These are phyloP conservation scores for Platycheirus rosarum DNA, from an alignment of 2,888 invertebrate genomes.

Conservation along the genomic window DNA sequence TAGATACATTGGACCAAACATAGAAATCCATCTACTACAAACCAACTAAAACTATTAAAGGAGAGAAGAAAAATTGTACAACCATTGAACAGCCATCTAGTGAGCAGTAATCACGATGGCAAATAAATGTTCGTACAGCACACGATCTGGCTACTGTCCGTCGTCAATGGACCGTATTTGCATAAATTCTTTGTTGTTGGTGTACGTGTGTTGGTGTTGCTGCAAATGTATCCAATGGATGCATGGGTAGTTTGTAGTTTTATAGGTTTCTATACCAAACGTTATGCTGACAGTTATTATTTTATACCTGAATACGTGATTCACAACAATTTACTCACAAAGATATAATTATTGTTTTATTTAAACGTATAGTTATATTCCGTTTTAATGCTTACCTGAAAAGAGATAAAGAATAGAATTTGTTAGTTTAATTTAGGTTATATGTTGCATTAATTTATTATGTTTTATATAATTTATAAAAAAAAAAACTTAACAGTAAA, in stretches of 20 bases:
- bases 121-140: slow-evolving; percentile 21
- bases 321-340: slow-evolving; percentile 6
- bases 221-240: slow-evolving; percentile 39
- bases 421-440: background rate
- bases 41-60: background rate
- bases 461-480: no score
- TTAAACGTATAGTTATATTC: background rate
- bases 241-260: slow-evolving; percentile 6
- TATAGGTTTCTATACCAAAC: slow-evolving; percentile 42
- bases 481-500: no score
- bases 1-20: background rate
- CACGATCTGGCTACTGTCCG: slow-evolving; percentile 31
- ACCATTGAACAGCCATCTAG: background rate
- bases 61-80: background rate
- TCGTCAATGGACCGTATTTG: slow-evolving; percentile 42
- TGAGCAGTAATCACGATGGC: slow-evolving; percentile 24
- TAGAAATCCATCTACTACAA: slow-evolving; percentile 14
- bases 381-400: slow-evolving; percentile 20
- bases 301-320: slow-evolving; percentile 41
- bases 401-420: slow-evolving; percentile 13
- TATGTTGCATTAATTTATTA: no score
- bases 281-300: slow-evolving; percentile 43
- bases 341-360: slow-evolving; percentile 8
- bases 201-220: no score
- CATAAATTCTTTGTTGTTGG: slow-evolving; percentile 64